Conservation (phyloP, 2,113 vertebrate genomes). For the Lamprologus tigripictilis region DNA sequence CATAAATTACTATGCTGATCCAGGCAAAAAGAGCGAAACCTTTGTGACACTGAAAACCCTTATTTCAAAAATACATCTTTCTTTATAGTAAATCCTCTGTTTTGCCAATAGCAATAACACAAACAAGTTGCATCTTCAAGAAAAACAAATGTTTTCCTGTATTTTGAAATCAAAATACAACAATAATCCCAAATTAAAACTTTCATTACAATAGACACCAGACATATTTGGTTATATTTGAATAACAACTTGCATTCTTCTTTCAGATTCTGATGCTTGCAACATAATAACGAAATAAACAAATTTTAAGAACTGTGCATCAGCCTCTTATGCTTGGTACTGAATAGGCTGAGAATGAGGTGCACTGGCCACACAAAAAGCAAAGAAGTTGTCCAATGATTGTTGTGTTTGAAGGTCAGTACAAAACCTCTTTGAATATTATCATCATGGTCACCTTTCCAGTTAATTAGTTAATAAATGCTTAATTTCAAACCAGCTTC, state of each 20-base stretch:
- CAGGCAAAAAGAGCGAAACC: rapidly evolving
- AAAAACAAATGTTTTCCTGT: background rate
- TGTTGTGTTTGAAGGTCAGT: background rate
- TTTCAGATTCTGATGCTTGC: background rate
- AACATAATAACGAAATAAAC: background rate
- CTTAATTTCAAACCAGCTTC: background rate
- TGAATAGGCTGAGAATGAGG: background rate
- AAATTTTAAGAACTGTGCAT: background rate
- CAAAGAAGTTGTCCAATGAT: background rate
- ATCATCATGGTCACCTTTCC: background rate
- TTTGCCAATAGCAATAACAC: background rate
- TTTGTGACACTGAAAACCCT: background rate
- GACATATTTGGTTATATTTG: background rate
- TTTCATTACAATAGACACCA: background rate
- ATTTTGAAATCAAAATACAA: background rate
- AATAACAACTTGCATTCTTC: background rate
- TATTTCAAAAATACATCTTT: background rate
- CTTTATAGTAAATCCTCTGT: background rate
- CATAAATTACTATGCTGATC: background rate
- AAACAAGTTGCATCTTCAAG: background rate
- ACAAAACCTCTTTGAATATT: background rate
- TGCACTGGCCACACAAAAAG: background rate
- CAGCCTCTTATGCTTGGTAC: background rate
- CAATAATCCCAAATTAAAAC: background rate
- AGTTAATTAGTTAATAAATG: background rate